phyloP scores from a whole-genome alignment of 1,140 invertebrate species.

The Pristionchus pacificus region DNA sequence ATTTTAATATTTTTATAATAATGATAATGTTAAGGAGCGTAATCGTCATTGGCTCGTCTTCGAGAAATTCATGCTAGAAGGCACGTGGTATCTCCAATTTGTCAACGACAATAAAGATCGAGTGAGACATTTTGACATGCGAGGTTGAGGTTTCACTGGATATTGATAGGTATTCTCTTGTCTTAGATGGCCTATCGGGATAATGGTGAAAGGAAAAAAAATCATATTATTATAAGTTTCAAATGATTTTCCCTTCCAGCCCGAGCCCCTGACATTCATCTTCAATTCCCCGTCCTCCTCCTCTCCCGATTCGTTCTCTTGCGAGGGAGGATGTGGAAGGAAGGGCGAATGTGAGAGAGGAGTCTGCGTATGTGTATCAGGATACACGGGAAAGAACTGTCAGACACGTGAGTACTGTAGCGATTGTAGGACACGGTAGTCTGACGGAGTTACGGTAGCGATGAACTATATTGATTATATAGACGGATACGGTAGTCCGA shows the following conservation, averaged over 20 bases:
- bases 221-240: slow-evolving; percentile 14
- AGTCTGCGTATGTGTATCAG: slow-evolving; percentile 89
- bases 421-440: too few species aligned
- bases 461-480: slow-evolving; percentile 7
- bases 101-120: slow-evolving; percentile 41
- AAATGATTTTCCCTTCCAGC: slow-evolving; percentile 3
- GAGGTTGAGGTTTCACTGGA: too few species aligned
- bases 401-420: slow-evolving; percentile 76
- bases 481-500: slow-evolving; percentile 1
- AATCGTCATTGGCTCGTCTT: too few species aligned
- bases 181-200: too few species aligned
- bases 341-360: slow-evolving; percentile 91
- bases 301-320: too few species aligned
- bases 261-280: slow-evolving; percentile 2
- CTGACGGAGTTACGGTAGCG: too few species aligned
- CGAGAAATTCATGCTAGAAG: slow-evolving; percentile 29
- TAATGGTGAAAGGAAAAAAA: slow-evolving; percentile 24
- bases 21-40: too few species aligned
- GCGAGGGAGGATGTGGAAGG: too few species aligned
- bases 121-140: too few species aligned
- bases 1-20: too few species aligned
- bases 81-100: slow-evolving; percentile 39
- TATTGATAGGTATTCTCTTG: too few species aligned
- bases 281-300: too few species aligned
- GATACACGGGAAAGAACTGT: slow-evolving; percentile 94